Evolutionary conservation across 2,797 vertebrate genomes (phyloP), one percentile per base, ranked within the genome.

Genomic region (Amblyopsis hoosieri): DNA sequence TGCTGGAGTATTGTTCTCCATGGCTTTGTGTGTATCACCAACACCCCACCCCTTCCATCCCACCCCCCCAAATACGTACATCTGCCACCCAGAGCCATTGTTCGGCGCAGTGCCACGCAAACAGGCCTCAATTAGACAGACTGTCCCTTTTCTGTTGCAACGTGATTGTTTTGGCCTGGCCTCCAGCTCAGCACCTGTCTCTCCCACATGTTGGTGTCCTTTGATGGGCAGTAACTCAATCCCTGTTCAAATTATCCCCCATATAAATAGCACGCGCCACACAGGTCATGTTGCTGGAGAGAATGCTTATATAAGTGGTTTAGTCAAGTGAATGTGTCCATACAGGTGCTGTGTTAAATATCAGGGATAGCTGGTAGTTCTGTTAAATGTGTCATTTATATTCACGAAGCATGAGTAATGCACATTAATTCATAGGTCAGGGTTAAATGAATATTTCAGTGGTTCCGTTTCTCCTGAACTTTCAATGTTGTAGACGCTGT

Each of bases 131-230:
- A 87, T 88, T 87, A 88, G 84, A 67, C 81, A 75, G 84, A 67
- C 78, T 74, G 80, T 81, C 70, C 76, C 69, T 82, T 83, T 37
- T 83, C 79, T 83, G 76, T 81, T 64, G 84, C 81, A 81, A 81
- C 75, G 47, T 80, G 82, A 80, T 80, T 87, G 86, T 90, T 87
- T 81, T 75, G 85, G 81, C 79, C 78, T 70, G 69, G 74, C 86
- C 80, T 80, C 85, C 75, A 78, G 82, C 60, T 65, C 69, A 77
- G 88, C 90, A 92, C 91, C 90, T 92, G 92, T 84, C 84, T 83
- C 69, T 83, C 69, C 76, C 82, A 90, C 88, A 90, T 81, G 84
- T 63, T 71, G 76, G 68, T 72, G 70, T 70, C 82, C 80, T 88
- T 88, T 89, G 76, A 89, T 79, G 77, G 67, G 63, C 62, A 12